These are phyloP conservation scores for Olivierus martensii DNA, from an alignment of 1,140 invertebrate species.

Conservation along the genomic window DNA sequence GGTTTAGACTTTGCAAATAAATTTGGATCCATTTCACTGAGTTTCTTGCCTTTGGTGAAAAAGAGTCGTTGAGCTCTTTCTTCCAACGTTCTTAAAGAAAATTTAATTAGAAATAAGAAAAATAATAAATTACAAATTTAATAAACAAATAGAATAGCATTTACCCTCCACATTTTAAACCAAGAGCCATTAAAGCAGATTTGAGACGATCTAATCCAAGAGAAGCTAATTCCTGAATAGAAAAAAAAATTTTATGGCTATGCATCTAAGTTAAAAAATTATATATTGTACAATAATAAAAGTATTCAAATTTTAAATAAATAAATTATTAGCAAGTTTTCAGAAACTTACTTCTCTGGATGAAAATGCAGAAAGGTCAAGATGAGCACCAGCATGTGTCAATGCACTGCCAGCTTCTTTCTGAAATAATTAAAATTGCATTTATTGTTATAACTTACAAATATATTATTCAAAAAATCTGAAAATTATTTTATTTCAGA, in stretches of 20 bases:
- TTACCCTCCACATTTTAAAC: conserved; percentile 93
- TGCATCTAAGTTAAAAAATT: too few relatives aligned
- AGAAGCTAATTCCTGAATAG: conserved; percentile 69
- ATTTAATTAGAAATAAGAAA: conserved; percentile 1
- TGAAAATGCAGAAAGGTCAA: conserved; percentile 87
- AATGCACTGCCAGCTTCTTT: conserved; percentile 91
- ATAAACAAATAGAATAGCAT: conserved; percentile 10
- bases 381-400: conserved; percentile 81
- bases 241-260: too few relatives aligned
- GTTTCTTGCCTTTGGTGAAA: conserved; percentile 83
- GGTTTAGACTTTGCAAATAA: conserved; percentile 73
- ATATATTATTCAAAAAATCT: too few relatives aligned
- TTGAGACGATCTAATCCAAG: conserved; percentile 93
- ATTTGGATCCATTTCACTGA: conserved; percentile 64
- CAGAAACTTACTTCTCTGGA: conserved; percentile 58
- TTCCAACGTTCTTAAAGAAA: conserved; percentile 60
- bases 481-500: too few relatives aligned
- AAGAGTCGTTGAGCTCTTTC: conserved; percentile 92
- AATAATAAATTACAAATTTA: not conserved
- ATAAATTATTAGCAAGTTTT: not conserved
- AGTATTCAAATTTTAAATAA: not conserved
- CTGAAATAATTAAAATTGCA: conserved; percentile 30
- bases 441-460: too few relatives aligned
- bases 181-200: conserved; percentile 91
- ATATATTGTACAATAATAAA: too few relatives aligned